Percentiles rank a stretch among this genome's conserved stretches.
Conservation (phyloP, 30 jellyfish, hydroid and myxozoan species). For the Phacellophora camtschatica region DNA sequence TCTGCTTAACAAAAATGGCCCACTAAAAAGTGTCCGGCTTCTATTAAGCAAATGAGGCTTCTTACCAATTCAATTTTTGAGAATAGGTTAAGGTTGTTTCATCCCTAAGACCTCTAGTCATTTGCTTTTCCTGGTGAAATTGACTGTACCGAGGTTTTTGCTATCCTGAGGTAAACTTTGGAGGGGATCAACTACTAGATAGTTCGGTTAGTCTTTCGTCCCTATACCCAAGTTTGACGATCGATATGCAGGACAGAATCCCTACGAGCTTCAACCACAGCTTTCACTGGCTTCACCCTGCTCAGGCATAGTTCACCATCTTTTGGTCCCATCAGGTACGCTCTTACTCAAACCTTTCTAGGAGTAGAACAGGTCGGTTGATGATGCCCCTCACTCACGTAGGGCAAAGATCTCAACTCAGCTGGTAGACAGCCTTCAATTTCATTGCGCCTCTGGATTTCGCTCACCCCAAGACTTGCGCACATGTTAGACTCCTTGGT, state of each 20-base stretch:
- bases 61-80: constrained; percentile 49
- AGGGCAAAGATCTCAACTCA: too few relatives aligned
- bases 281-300: constrained; percentile 78
- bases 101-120: constrained; percentile 86
- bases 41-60: constrained; percentile 31
- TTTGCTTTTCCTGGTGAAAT: constrained; percentile 87
- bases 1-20: constrained; percentile 19
- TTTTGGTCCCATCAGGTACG: too few relatives aligned
- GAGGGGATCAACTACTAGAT: constrained; percentile 96
- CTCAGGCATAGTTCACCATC: constrained; percentile 53
- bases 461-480: constrained; percentile 65
- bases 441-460: constrained; percentile 62
- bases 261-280: constrained; percentile 84
- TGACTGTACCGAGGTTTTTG: constrained; percentile 77
- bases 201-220: constrained; percentile 94
- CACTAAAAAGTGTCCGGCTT: constrained; percentile 37
- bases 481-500: constrained; percentile 72
- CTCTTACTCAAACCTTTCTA: too few relatives aligned
- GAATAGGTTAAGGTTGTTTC: constrained; percentile 67
- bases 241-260: constrained; percentile 81
- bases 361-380: too few relatives aligned
- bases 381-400: too few relatives aligned
- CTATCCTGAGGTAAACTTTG: constrained; percentile 92
- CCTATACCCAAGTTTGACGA: constrained; percentile 90
- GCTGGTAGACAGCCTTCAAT: constrained; percentile 20